A percentile compares a stretch with the other conserved stretches of the same genome.
phyloP scores from a whole-genome alignment of 2,888 invertebrate genomes.

The Lordiphosa fenestrarum region DNA sequence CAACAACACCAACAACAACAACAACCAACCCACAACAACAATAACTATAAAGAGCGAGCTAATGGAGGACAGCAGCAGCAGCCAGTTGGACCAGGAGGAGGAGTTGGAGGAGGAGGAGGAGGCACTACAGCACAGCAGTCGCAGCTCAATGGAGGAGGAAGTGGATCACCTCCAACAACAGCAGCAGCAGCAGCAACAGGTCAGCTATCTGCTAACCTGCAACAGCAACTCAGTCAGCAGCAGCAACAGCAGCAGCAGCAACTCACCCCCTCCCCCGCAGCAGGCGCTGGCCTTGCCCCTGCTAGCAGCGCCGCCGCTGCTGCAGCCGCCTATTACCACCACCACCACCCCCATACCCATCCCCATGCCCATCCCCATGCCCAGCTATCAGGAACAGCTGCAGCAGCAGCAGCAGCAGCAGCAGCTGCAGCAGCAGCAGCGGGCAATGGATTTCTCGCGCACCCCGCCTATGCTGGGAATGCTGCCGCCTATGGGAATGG shows the following conservation, averaged over 20 bases:
- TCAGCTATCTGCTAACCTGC: conserved; percentile 46
- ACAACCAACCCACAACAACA: conserved; percentile 61
- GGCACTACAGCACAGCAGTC: conserved; percentile 39
- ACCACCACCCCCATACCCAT: conserved; percentile 51
- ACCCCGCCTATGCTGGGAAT: conserved; percentile 69
- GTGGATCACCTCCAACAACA: conserved; percentile 40
- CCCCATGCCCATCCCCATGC: conserved; percentile 24
- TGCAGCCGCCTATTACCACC: conserved; percentile 35
- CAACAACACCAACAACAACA: conserved; percentile 84
- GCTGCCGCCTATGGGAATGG: conserved; percentile 75
- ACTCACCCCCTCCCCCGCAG: conserved; percentile 39
- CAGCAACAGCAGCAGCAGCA: conserved; percentile 42
- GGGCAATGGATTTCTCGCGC: conserved; percentile 75
- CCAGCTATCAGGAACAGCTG: conserved; percentile 17
- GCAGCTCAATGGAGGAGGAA: conserved; percentile 59
- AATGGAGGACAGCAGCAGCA: conserved; percentile 73
- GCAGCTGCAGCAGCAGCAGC: conserved; percentile 62
- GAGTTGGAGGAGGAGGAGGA: conserved; percentile 51
- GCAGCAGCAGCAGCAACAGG: conserved; percentile 27
- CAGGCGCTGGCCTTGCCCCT: conserved; percentile 10
- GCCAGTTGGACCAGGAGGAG: conserved; percentile 41
- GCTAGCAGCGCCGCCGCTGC: conserved; percentile 35
- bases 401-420: conserved; percentile 66
- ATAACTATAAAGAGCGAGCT: conserved; percentile 72
- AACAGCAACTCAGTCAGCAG: conserved; percentile 33